A percentile compares a stretch with the other conserved stretches of the same genome.
phyloP scores from a whole-genome alignment of 30 jellyfish, hydroid and myxozoan genomes.

The Pseudorhiza aurosa region DNA sequence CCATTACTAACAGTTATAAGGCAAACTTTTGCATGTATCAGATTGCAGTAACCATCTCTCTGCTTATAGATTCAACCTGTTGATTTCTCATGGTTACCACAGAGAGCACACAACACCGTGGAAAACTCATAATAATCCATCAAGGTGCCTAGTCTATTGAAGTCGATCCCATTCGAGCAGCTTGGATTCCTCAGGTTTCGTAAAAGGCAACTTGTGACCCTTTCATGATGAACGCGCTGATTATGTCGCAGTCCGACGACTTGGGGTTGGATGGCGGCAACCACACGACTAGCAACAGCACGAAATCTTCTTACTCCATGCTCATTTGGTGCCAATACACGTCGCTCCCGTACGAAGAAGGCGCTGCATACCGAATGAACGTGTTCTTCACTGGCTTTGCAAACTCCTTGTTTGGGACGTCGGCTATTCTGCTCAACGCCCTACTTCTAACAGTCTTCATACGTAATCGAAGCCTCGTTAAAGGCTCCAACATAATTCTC shows the following conservation, averaged over 20 bases:
- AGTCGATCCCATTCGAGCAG: too few species aligned
- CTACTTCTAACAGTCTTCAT: conserved; percentile 57
- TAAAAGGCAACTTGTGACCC: too few species aligned
- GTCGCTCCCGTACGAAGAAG: conserved; percentile 42
- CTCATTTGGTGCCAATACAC: conserved; percentile 49
- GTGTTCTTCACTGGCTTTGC: conserved; percentile 37
- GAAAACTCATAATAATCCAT: too few species aligned
- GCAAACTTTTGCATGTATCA: not conserved
- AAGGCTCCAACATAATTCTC: conserved; percentile 40
- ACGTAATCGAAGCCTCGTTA: conserved; percentile 17
- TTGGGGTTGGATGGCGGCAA: not conserved
- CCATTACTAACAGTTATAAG: too few species aligned
- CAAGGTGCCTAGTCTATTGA: too few species aligned
- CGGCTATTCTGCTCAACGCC: conserved; percentile 61
- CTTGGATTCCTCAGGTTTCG: too few species aligned
- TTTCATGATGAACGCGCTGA: too few species aligned
- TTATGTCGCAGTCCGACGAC: too few species aligned
- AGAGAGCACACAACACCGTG: not conserved
- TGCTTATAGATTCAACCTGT: not conserved
- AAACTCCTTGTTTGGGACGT: conserved; percentile 25
- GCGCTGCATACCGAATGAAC: conserved; percentile 15
- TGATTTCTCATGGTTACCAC: not conserved
- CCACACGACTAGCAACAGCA: not conserved
- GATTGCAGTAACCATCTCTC: not conserved
- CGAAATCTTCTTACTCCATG: not conserved